Percentiles rank a stretch among this genome's conserved stretches.
These are phyloP conservation scores for Siniperca scherzeri DNA, from an alignment of 2,797 vertebrate species.

Conservation along the genomic window DNA sequence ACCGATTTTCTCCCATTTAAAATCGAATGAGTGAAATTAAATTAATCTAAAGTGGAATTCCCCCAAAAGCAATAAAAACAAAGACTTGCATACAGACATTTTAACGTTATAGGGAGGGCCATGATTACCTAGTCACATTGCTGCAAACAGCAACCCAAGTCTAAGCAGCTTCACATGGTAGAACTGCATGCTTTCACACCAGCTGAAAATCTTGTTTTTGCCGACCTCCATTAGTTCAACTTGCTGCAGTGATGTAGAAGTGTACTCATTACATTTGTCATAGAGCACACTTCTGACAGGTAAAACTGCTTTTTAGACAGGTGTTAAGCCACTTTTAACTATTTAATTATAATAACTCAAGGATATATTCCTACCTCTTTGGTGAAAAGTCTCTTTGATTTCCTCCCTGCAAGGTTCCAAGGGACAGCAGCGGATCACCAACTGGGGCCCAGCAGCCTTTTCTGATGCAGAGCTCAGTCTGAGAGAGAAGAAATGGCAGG, in stretches of 20 bases:
- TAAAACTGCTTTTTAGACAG: no score
- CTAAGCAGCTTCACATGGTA: no score
- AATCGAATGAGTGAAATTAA: background rate
- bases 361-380: background rate
- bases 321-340: no score
- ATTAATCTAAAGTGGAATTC: no score
- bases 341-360: background rate
- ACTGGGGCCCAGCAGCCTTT: slow-evolving; percentile 96
- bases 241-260: background rate
- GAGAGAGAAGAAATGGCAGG: slow-evolving; percentile 94
- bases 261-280: background rate
- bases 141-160: background rate
- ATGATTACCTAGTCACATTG: no score
- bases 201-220: no score
- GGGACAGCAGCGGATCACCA: slow-evolving; percentile 90
- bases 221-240: background rate
- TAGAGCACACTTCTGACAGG: no score
- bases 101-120: no score
- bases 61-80: no score
- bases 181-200: no score
- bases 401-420: slow-evolving; percentile 87
- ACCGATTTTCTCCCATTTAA: background rate
- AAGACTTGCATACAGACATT: background rate
- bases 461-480: slow-evolving; percentile 91
- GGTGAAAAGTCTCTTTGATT: slow-evolving; percentile 14